These are phyloP conservation scores for Pyrocephalus nanus DNA, from an alignment of 2,797 vertebrate genomes.

Conservation along the genomic window DNA sequence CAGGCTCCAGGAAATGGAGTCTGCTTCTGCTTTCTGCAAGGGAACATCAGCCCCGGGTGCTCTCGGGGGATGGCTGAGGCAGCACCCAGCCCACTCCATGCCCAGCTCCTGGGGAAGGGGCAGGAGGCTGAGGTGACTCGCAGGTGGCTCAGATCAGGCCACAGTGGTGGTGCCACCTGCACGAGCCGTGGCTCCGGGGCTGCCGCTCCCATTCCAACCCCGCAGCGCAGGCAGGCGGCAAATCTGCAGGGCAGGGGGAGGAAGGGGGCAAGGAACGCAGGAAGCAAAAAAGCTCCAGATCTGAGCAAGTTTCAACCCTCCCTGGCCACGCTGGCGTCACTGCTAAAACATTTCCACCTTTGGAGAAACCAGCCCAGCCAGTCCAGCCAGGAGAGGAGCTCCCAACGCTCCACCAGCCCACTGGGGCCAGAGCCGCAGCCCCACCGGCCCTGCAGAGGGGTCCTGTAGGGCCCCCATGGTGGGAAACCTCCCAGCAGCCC, in stretches of 20 bases:
- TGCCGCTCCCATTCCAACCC: not conserved
- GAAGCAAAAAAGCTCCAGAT: slow-evolving; percentile 27
- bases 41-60: not conserved
- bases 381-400: slow-evolving; percentile 32
- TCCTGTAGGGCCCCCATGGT: not conserved
- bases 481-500: not conserved
- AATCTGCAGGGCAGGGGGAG: not conserved
- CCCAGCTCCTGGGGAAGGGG: not conserved
- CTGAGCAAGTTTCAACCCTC: slow-evolving; percentile 41
- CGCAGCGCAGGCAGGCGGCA: not conserved
- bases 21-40: slow-evolving; percentile 48
- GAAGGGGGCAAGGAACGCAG: slow-evolving; percentile 12
- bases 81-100: not conserved
- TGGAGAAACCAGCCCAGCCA: slow-evolving; percentile 57
- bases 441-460: not conserved
- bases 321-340: slow-evolving; percentile 40
- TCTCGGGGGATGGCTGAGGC: not conserved
- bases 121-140: not conserved
- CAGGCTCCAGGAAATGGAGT: not conserved
- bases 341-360: slow-evolving; percentile 43
- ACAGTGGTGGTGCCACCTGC: not conserved
- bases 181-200: not conserved
- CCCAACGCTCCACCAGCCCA: not conserved
- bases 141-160: not conserved
- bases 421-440: not conserved